Base-by-base conservation (phyloP, 2,888 invertebrate genomes). In the Drosophila buzzatii region DNA sequence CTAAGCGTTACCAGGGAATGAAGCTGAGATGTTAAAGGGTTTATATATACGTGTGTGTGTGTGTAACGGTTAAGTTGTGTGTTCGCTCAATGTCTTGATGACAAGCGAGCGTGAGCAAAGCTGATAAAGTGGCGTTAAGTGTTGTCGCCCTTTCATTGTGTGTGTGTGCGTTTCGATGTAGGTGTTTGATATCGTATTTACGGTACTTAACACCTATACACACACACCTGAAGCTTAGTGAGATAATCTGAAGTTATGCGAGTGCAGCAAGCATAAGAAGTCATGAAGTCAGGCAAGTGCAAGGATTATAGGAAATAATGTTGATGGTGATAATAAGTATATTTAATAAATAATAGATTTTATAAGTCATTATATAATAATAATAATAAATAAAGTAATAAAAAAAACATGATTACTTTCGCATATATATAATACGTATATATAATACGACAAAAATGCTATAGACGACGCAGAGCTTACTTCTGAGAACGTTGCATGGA, bases 91-190 rank as follows among this genome's bases (percentile, higher is more conserved):
- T 75, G 82, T 82, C 90, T 63, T 73, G 69, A 70, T 77, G 88
- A 71, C 82, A 85, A 68, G 70, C 69, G 63, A 69, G 65, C 18
- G 61, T 71, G 58, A 45, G 7, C 56, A 66, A 79, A 64, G 67
- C 66, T 82, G 82, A 79, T 87, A 82, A 79, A 79, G 68, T 74
- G 72, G 71, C 70, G 67, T 75, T 79, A 87, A 82, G 85, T 79
- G 73, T 79, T 76, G 69, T 82, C 71, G 67, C 67, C 71, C 39
- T 61, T 39, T 62, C n/a, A 14, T 6, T n/a, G 16, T 42, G 18
- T 8, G 31, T 42, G 33, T 42, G 31, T 42, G 31, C 18, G 42
- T 62, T 20, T 63, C 16, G 31, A 35, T 45, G 45, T 31, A 1
- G 10, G 18, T 6, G 49, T 33, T 14, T 33, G 53, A 18, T 23